phyloP scores from a whole-genome alignment of 2,797 vertebrate genomes.

The Rhynchonycteris naso region DNA sequence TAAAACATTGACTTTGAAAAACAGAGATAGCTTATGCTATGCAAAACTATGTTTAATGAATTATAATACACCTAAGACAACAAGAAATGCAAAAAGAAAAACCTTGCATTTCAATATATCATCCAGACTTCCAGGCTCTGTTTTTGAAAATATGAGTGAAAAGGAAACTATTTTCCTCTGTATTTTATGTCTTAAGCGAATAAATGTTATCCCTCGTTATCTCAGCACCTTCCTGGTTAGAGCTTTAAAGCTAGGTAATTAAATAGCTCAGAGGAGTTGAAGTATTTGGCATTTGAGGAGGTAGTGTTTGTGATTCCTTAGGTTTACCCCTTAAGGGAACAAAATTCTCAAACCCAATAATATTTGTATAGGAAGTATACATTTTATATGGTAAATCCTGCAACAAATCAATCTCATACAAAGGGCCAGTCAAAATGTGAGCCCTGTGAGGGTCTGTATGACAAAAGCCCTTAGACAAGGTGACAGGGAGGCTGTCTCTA shows the following conservation, averaged over 20 bases:
- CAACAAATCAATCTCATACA: not conserved
- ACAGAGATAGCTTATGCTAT: not conserved
- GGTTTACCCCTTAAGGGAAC: not conserved
- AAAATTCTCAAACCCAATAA: not conserved
- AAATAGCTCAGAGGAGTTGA: slow-evolving; percentile 10
- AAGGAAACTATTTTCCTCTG: slow-evolving; percentile 2
- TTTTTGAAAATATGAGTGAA: slow-evolving; percentile 16
- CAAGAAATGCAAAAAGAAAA: not conserved
- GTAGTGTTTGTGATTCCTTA: not conserved
- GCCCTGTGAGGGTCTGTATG: not conserved
- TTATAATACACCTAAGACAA: not conserved
- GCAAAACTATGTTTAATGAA: not conserved
- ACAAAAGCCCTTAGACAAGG: not conserved
- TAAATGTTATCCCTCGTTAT: not conserved
- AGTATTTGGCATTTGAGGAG: not conserved
- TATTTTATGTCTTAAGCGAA: not conserved
- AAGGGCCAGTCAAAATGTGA: not conserved
- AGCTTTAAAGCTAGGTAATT: not conserved
- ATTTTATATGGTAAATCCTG: not conserved
- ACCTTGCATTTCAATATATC: not conserved
- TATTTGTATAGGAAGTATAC: not conserved
- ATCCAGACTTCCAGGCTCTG: not conserved
- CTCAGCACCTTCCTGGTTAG: not conserved
- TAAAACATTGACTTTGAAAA: slow-evolving; percentile 53
- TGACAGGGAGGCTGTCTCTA: not conserved